Evolutionary conservation across 2,113 vertebrate genomes (phyloP), one percentile per base, ranked within the genome.

Genomic region (Catharus fuscescens): DNA sequence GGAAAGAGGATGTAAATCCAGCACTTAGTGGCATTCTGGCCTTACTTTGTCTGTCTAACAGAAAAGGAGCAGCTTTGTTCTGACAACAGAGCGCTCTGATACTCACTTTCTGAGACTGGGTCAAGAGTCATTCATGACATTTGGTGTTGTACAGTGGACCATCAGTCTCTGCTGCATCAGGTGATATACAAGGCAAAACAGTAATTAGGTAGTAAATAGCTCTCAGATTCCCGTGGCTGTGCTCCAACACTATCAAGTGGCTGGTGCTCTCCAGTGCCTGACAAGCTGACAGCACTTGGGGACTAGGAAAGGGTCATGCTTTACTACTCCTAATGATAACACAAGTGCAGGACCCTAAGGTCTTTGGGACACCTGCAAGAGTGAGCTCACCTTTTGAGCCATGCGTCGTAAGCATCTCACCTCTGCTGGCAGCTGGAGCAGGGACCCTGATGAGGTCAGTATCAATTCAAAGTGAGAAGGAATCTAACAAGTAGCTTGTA

Each of bases 381-480:
- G 23, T 12, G 57, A 79, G 78, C 8, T 71, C 31, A 53, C 9
- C 18, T 90, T 57, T 29, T 25, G 15, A 73, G 38, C 36, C 21
- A 3, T 3, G 24, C 45, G 42, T 71, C 52, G 9, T 5, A 12
- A 79, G 42, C 44, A 61, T 31, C 34, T 45, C 7, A 18, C 18
- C 62, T 57, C 26, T 2, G 4, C 53, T 76, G 45, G 29, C 70
- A 59, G 29, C 18, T 0, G 0, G 26, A 36, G 64, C 6, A 38
- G 31, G 47, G 53, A 36, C 45, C 40, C 31, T 0, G 12, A 50
- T 56, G 52, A 62, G 44, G 62, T 38, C 60, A 32, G 50, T 12
- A 50, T 26, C 69, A 56, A 9, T 32, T 28, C 14, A 8, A 25
- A 77, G 44, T 2, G 28, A 56, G 38, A 77, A 88, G 73, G 56